Evolutionary conservation across 2,888 invertebrate genomes (phyloP), one percentile per base, ranked within the genome.

Genomic region (Drosophila pseudotakahashii): DNA sequence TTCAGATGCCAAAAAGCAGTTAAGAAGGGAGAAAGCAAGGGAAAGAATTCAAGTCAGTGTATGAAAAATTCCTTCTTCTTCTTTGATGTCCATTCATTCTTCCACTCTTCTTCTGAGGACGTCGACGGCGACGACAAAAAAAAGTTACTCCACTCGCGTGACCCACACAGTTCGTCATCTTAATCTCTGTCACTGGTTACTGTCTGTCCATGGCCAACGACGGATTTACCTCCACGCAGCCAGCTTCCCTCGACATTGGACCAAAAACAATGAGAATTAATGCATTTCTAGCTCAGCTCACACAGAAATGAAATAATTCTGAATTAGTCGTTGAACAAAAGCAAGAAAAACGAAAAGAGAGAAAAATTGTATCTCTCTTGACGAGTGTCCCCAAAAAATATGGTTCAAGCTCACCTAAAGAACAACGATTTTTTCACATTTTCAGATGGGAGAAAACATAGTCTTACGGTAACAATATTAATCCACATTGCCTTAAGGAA

Each of bases 101-200:
- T n/a, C n/a, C 2, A 6, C 37, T 37, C n/a, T 37, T 37, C n/a
- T n/a, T n/a, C n/a, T 37, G 1, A 6, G 7, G 13, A 7, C 19
- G 19, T 2, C n/a, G 34, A 11, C 34, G 11, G 2, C 0, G n/a
- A 13, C n/a, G 16, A 41, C 41, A 16, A 41, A 14, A 41, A 14
- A 41, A 41, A 79, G 73, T 78, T 81, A 79, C 69, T 66, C 66
- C 66, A 76, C 74, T 85, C 58, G 73, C 76, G 81, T 76, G 81
- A 86, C 81, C 81, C 80, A 76, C 80, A 78, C 83, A 80, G 78
- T 81, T 80, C 67, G 76, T 86, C 81, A 86, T 81, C 81, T 86
- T 86, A 87, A 81, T 86, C 81, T 76, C 76, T 74, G 70, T 47
- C 70, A 48, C 54, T 16, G 16, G 42, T 34, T 34, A 34, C 34